These are phyloP conservation scores for Mus spicilegus DNA, from an alignment of 2,113 vertebrate species.

Conservation along the genomic window DNA sequence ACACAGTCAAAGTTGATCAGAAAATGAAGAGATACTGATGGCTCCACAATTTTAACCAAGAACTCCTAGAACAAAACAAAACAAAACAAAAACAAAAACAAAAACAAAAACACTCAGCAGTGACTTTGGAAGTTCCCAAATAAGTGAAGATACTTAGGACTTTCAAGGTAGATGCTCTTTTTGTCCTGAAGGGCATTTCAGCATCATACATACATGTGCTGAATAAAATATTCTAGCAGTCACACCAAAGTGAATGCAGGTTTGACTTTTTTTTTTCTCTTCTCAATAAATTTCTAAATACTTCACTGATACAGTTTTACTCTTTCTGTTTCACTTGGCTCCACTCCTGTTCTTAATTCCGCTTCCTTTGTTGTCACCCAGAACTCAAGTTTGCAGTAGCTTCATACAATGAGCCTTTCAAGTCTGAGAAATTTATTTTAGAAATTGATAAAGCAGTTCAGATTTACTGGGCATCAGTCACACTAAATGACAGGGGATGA, in stretches of 20 bases:
- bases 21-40: neutral
- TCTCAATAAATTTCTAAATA: slow-evolving; percentile 47
- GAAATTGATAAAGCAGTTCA: neutral
- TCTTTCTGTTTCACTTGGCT: slow-evolving; percentile 41
- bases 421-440: slow-evolving; percentile 3
- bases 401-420: slow-evolving; percentile 28
- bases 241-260: neutral
- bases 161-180: neutral
- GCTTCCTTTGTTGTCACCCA: slow-evolving; percentile 41
- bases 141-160: neutral
- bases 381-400: slow-evolving; percentile 12
- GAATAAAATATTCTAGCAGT: neutral
- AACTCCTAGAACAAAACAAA: neutral
- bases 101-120: neutral
- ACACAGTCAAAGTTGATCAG: neutral
- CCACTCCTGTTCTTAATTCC: neutral
- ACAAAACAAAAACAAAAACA: slow-evolving; percentile 42
- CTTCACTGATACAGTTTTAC: neutral
- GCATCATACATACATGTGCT: neutral
- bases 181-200: neutral
- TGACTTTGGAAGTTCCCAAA: neutral
- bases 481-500: neutral
- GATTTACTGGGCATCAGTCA: slow-evolving; percentile 26
- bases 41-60: neutral
- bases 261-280: slow-evolving; percentile 32